Conservation (phyloP, 2,113 vertebrate genomes). For the Tamias sibiricus region DNA sequence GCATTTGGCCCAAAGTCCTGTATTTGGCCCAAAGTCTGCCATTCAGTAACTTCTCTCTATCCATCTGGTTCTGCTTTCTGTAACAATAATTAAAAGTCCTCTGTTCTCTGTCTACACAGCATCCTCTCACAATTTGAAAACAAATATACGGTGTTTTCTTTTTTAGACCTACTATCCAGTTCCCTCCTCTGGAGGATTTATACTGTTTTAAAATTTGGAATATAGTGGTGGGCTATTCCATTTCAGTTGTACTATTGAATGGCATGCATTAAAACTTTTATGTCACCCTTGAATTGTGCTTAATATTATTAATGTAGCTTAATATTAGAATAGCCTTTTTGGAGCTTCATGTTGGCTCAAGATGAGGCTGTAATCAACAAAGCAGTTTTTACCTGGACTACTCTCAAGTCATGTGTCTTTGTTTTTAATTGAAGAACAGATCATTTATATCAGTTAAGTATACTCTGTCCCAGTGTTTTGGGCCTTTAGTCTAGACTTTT, state of each 20-base stretch:
- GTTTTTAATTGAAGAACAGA: slow-evolving; percentile 34
- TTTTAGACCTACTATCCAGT: neutral
- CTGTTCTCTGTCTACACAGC: neutral
- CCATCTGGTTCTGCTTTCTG: neutral
- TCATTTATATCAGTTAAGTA: neutral
- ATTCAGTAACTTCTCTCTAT: neutral
- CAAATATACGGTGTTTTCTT: neutral
- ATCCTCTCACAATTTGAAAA: neutral
- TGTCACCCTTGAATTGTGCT: neutral
- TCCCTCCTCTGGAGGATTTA: neutral
- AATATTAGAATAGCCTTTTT: slow-evolving; percentile 13
- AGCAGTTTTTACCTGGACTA: neutral
- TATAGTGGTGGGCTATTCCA: neutral
- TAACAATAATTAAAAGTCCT: neutral
- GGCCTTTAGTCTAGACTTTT: slow-evolving; percentile 5
- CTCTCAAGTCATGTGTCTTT: neutral
- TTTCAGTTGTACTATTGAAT: neutral
- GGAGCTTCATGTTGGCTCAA: neutral
- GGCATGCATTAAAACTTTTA: neutral
- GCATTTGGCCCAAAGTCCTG: neutral
- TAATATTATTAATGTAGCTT: neutral
- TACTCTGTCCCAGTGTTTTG: neutral
- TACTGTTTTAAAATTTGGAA: slow-evolving; percentile 37
- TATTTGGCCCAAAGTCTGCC: neutral
- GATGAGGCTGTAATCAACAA: neutral